Base-by-base conservation (phyloP, 2,888 invertebrate genomes). In the Trichacis sp. region DNA sequence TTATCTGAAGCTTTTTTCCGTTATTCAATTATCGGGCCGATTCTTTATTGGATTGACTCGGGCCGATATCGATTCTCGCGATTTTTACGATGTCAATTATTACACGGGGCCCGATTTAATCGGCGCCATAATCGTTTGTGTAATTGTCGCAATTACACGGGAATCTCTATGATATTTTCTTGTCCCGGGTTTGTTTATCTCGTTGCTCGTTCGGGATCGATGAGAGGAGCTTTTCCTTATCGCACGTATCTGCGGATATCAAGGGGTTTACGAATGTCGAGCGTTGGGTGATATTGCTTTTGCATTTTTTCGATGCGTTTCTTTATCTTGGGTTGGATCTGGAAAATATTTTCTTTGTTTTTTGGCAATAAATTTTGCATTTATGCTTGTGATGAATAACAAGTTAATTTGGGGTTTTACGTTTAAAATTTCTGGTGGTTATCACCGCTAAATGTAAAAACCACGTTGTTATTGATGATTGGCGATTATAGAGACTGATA, bases 1-100 rank as follows among this genome's bases (percentile, higher is more conserved):
- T 46, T 63, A 51, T 33, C 49, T 30, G 30, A 19, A n/a, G 1
- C 19, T 19, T 43, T 11, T 19, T 19, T 11, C 9, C 43, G 2
- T 19, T 12, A 43, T 43, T 43, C 43, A 19, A 43, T 43, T 43
- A 17, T 43, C 43, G 14, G 15, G 14, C 8, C 14, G 6, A 14
- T 36, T 40, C 12, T 40, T 40, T 15, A 40, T 40, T 40, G 15
- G 12, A 12, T 8, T 40, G 14, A 40, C 14, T 40, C 14, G n/a
- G 6, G 6, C 14, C 15, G 14, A 40, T 15, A 40, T 40, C 40
- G n/a, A n/a, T 40, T 40, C 40, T 40, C 9, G 40, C 3, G 4
- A 40, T 40, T 40, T 40, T 40, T 15, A 15, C 17, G 8, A 17
- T 15, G 17, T 15, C 17, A 5, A 17, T 40, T 40, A 40, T 40